These are phyloP conservation scores for Dryocosmus kuriphilus DNA, from an alignment of 2,888 invertebrate genomes.

Conservation along the genomic window DNA sequence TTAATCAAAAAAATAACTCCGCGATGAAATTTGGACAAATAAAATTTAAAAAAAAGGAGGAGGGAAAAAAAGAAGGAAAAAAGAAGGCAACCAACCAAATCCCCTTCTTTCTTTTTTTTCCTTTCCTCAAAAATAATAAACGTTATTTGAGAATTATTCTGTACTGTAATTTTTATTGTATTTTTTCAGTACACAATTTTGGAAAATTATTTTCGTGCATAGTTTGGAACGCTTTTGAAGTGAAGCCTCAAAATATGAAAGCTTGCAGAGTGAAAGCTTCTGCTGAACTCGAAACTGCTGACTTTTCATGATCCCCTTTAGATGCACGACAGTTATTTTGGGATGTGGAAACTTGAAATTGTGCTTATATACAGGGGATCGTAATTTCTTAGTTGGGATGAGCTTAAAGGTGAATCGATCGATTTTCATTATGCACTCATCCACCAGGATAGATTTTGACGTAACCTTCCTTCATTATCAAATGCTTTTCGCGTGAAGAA, in stretches of 20 bases:
- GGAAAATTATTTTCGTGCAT: neutral
- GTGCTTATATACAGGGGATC: neutral
- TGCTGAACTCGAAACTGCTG: neutral
- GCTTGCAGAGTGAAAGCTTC: neutral
- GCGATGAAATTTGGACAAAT: too few species aligned
- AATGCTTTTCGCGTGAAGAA: conserved; percentile 2
- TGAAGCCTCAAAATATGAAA: neutral
- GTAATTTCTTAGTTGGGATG: neutral
- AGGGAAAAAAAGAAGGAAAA: too few species aligned
- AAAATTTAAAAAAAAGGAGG: too few species aligned
- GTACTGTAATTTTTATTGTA: too few species aligned
- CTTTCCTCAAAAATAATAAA: too few species aligned
- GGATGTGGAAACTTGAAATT: neutral
- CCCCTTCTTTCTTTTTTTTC: too few species aligned
- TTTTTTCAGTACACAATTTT: neutral
- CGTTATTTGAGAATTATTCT: too few species aligned
- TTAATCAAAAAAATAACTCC: too few species aligned
- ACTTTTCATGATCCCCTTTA: neutral
- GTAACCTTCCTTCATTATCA: conserved; percentile 22
- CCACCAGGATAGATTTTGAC: neutral
- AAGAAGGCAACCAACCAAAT: too few species aligned
- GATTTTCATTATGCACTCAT: conserved; percentile 7
- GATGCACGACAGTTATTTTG: conserved; percentile 12
- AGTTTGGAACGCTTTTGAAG: neutral
- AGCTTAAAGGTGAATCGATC: neutral